Conservation (phyloP, 1,140 invertebrate genomes). For the Drosophila leontia region DNA sequence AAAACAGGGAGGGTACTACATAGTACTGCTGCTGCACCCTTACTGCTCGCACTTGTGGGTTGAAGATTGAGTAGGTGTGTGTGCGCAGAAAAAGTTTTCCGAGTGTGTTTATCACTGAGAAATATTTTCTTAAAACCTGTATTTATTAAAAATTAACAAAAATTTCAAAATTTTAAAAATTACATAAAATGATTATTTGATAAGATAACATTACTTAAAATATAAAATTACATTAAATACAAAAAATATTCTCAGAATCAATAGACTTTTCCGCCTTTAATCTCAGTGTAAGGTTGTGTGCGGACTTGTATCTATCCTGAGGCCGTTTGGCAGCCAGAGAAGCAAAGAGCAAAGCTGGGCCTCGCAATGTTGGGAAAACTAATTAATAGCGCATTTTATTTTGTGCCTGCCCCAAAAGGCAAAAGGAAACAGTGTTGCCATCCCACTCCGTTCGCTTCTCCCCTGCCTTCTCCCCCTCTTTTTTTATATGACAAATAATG, state of each 20-base stretch:
- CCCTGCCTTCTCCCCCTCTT: neutral
- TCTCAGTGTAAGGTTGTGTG: slow-evolving; percentile 43
- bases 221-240: neutral
- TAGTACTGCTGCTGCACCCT: neutral
- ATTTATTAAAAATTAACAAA: no score
- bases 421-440: slow-evolving; percentile 17
- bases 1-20: neutral
- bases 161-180: neutral
- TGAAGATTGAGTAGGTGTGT: neutral
- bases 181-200: neutral
- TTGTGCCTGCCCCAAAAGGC: slow-evolving; percentile 58
- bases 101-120: slow-evolving; percentile 17
- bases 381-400: slow-evolving; percentile 82
- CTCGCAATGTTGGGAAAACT: slow-evolving; percentile 70
- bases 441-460: neutral
- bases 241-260: neutral
- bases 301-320: slow-evolving; percentile 63
- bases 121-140: neutral
- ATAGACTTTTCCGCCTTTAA: neutral
- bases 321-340: slow-evolving; percentile 50
- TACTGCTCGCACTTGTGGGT: slow-evolving; percentile 14
- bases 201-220: neutral
- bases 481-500: slow-evolving; percentile 74
- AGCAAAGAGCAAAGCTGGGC: slow-evolving; percentile 10
- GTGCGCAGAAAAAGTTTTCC: slow-evolving; percentile 23